Evolutionary conservation across 2,113 vertebrate species (phyloP), one percentile per base, ranked within the genome.

Genomic region (Chroicocephalus ridibundus): DNA sequence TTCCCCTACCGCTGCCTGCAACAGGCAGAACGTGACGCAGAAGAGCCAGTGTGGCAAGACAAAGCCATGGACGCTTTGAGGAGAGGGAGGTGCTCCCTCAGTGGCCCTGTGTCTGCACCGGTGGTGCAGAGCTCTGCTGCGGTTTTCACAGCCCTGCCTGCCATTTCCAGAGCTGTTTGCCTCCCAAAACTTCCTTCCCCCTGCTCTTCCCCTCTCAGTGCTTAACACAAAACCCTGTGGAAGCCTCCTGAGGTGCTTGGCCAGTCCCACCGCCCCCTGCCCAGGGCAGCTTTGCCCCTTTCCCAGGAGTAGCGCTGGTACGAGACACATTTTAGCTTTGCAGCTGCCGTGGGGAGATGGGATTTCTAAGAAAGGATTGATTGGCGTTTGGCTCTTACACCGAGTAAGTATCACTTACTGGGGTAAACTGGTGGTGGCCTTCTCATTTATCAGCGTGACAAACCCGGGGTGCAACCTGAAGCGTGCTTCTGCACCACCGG

Each of bases 81-180:
- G 36, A 25, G 9, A 17, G 7, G 14, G 44, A 82, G 38, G 13
- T 3, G 4, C 11, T 11, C 4, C 5, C 8, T 10, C 3, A 1
- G 24, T 1, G 17, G 9, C 44, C 26, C 36, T 14, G 20, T 3
- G 38, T 32, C 20, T 2, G 8, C 7, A 9, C 26, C 2, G 1
- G 1, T 7, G 25, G 21, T 2, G 8, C 2, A 0, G 31, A 16
- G 26, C 52, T 72, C 10, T 0, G 2, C 40, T 4, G 31, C 3
- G 3, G 31, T 11, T 76, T 61, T 13, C 31, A 19, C 0, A 42
- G 83, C 71, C 55, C 81, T 60, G 74, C 10, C 75, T 86, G 49
- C n/a, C 36, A 87, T 18, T 83, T 27, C 44, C 49, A 42, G 46
- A 61, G 40, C 58, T 17, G 40, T 4, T 46, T 22, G 19, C 13